Conservation (phyloP, 2,113 vertebrate species). For the Chlorodrepanis virens region DNA sequence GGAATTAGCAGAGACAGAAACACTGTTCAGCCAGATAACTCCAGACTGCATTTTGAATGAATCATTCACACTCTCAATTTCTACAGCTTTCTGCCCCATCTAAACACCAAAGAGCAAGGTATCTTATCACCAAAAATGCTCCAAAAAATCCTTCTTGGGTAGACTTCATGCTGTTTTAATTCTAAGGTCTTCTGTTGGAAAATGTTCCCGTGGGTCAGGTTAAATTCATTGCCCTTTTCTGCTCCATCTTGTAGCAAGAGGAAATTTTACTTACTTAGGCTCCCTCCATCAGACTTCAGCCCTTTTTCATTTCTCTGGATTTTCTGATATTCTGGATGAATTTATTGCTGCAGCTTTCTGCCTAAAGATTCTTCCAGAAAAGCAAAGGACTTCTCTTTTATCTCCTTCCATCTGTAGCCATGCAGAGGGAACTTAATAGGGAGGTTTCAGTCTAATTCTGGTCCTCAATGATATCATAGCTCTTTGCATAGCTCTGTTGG, state of each 20-base stretch:
- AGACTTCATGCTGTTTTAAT: not conserved
- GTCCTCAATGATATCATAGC: not conserved
- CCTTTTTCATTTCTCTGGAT: not conserved
- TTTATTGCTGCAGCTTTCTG: not conserved
- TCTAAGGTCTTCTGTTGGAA: not conserved
- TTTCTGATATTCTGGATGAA: not conserved
- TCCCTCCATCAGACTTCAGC: not conserved
- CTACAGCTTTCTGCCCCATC: not conserved
- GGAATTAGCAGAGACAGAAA: not conserved
- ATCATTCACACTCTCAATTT: not conserved
- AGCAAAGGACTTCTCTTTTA: not conserved
- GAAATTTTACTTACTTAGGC: not conserved
- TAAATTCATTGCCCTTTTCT: not conserved
- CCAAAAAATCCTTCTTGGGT: not conserved
- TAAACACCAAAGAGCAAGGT: not conserved
- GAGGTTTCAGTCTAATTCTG: not conserved
- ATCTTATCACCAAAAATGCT: not conserved
- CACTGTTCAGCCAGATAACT: not conserved
- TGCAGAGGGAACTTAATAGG: not conserved
- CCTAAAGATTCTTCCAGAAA: not conserved
- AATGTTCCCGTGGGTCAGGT: fast-evolving
- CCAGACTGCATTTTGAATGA: not conserved
- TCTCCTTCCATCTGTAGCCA: not conserved
- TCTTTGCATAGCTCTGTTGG: not conserved
- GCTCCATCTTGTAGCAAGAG: not conserved